Conservation (phyloP, 2,797 vertebrate genomes). For the Tinamus major region DNA sequence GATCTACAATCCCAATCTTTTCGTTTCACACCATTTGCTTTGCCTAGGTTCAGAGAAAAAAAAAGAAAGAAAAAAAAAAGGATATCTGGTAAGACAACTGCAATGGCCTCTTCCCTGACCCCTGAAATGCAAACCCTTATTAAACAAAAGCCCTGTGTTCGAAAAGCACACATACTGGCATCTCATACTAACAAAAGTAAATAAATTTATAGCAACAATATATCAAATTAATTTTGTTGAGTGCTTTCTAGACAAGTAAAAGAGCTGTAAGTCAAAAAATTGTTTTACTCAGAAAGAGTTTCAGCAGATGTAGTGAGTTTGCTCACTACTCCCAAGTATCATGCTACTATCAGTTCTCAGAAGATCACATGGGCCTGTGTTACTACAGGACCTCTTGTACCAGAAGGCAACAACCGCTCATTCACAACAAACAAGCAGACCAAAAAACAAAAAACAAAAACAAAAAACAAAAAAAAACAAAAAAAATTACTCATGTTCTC, state of each 20-base stretch:
- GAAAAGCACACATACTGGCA: background rate
- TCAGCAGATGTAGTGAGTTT: background rate
- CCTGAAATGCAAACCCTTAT: background rate
- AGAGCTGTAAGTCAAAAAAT: background rate
- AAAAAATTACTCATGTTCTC: background rate
- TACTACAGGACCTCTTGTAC: background rate
- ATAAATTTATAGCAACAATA: background rate
- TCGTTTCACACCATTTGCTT: conserved; percentile 82
- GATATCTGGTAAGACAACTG: background rate
- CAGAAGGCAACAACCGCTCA: background rate
- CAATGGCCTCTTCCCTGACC: background rate
- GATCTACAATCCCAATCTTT: conserved; percentile 86
- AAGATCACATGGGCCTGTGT: background rate
- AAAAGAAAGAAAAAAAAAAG: background rate
- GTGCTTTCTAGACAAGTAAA: background rate
- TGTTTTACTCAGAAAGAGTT: background rate
- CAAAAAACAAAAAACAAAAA: background rate
- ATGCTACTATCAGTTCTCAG: background rate
- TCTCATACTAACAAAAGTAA: background rate
- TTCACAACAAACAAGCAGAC: background rate
- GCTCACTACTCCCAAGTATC: background rate
- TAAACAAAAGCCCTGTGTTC: background rate
- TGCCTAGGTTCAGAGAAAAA: conserved; percentile 76
- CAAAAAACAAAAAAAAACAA: no score
- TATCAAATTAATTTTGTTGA: background rate